phyloP scores from a whole-genome alignment of 2,113 vertebrate genomes.

The Bubo blakistoni region DNA sequence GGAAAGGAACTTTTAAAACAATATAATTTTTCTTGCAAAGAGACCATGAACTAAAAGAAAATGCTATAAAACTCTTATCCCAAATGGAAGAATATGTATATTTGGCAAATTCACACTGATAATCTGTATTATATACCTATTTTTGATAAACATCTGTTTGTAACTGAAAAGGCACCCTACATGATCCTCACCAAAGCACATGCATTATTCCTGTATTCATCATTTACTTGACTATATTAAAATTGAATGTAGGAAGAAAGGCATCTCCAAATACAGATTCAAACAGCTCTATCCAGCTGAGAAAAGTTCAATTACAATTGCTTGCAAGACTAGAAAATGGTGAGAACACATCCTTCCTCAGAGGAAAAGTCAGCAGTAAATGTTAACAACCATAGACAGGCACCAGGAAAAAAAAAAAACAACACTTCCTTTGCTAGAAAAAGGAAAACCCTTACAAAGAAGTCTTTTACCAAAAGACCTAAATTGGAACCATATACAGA shows the following conservation, averaged over 20 bases:
- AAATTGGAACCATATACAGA: neutral
- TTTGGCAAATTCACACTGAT: neutral
- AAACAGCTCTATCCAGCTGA: neutral
- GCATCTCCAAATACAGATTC: neutral
- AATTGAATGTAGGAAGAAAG: neutral
- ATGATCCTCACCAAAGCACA: neutral
- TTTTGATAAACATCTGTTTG: neutral
- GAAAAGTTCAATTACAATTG: neutral
- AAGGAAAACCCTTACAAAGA: neutral
- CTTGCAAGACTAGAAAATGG: neutral
- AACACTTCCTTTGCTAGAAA: neutral
- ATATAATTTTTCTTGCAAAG: neutral
- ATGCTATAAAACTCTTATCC: neutral
- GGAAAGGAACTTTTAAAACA: neutral
- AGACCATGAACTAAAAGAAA: neutral
- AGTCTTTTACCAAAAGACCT: neutral
- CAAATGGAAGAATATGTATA: rapidly evolving
- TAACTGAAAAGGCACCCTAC: neutral
- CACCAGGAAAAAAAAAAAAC: neutral
- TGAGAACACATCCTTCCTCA: neutral
- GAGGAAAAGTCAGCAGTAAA: neutral
- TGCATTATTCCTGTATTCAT: neutral
- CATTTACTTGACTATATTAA: neutral
- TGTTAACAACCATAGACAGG: neutral
- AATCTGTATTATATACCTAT: neutral